Evolutionary conservation across 2,113 vertebrate species (phyloP).

Genomic region (Rhinolophus ferrumequinum): DNA sequence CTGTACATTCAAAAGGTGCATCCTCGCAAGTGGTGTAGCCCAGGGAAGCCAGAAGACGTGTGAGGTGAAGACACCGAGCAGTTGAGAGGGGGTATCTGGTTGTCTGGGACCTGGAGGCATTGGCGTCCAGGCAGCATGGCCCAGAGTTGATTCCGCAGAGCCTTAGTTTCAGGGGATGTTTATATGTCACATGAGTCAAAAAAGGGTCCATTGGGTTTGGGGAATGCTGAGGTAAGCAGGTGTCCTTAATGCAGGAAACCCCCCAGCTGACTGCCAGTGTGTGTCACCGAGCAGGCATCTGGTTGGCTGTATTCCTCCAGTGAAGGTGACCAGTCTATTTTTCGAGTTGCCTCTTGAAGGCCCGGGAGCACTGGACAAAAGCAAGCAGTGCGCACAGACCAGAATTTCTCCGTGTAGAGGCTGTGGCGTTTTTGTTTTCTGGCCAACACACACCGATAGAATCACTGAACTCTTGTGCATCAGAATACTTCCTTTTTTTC

Average conservation of each 20-base stretch:
- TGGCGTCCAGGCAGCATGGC: not conserved
- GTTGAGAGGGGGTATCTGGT: not conserved
- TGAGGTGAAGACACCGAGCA: not conserved
- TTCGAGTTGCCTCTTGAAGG: not conserved
- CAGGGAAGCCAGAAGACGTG: not conserved
- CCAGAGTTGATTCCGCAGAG: not conserved
- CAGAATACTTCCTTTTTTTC: not conserved
- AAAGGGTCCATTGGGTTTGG: not conserved
- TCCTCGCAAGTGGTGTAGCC: rapidly evolving
- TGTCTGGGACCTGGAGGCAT: not conserved
- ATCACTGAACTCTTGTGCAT: not conserved
- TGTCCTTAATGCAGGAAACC: not conserved
- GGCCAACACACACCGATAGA: not conserved
- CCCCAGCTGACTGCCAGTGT: not conserved
- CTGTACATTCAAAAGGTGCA: not conserved
- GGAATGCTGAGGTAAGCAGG: not conserved
- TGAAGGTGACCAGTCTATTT: not conserved
- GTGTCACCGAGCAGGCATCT: not conserved
- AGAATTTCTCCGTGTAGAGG: not conserved
- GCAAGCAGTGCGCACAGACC: not conserved
- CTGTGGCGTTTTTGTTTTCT: not conserved
- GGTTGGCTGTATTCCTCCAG: not conserved
- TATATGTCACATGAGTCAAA: not conserved
- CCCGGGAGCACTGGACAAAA: not conserved
- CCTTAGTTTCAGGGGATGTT: not conserved